Evolutionary conservation across 2,888 invertebrate genomes (phyloP).

Genomic region (Oscheius myriophilus): DNA sequence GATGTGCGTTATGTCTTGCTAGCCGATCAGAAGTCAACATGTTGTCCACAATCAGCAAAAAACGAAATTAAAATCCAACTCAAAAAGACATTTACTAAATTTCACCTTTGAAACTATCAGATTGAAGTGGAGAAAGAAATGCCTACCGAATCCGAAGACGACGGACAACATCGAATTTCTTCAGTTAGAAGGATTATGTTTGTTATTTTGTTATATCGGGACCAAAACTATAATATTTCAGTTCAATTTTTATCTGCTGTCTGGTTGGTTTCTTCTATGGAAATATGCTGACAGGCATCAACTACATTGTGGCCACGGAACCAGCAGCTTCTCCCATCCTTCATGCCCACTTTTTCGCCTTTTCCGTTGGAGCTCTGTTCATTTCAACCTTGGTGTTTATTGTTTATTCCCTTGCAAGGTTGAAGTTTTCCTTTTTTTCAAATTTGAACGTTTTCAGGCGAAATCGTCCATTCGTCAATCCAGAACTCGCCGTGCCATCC

Average conservation of each 20-base stretch:
- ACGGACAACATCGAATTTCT: conserved; percentile 28
- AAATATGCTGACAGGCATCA: conserved; percentile 55
- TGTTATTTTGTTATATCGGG: no score
- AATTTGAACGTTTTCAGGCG: conserved; percentile 26
- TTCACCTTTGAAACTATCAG: no score
- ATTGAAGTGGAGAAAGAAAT: conserved; percentile 5
- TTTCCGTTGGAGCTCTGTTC: conserved; percentile 72
- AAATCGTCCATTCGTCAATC: conserved; percentile 51
- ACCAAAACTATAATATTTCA: no score
- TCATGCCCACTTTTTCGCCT: conserved; percentile 72
- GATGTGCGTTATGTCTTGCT: no score
- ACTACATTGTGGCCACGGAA: conserved; percentile 38
- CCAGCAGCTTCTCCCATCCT: conserved; percentile 50
- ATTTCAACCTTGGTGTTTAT: conserved; percentile 72
- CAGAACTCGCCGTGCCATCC: conserved; percentile 50
- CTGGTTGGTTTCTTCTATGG: conserved; percentile 54
- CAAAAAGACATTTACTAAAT: no score
- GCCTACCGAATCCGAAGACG: background rate
- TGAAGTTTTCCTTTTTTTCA: no score
- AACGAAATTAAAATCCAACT: no score
- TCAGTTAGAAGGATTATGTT: conserved; percentile 1
- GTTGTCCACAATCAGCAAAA: no score
- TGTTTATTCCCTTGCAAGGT: conserved; percentile 36
- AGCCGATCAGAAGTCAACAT: no score
- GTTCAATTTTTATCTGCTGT: conserved; percentile 42